These are phyloP conservation scores for Oncorhynchus masou DNA, from an alignment of 2,113 vertebrate genomes.

Conservation along the genomic window DNA sequence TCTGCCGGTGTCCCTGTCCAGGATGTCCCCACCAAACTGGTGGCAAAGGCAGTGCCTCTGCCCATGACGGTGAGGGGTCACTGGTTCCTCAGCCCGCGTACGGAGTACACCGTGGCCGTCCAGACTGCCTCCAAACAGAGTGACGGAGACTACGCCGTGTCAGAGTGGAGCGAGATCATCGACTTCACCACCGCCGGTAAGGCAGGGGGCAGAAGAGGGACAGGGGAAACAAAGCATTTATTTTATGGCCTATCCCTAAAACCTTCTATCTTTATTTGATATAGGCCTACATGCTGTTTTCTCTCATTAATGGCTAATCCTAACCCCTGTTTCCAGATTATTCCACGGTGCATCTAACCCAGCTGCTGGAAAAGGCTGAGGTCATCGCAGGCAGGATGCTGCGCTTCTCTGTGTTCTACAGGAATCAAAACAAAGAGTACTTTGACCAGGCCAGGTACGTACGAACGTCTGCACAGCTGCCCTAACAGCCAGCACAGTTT, in stretches of 20 bases:
- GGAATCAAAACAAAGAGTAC: slow-evolving; percentile 98
- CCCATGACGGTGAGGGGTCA: slow-evolving; percentile 98
- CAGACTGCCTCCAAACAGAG: slow-evolving; percentile 95
- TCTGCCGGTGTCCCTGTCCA: slow-evolving; percentile 47
- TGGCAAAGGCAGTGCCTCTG: slow-evolving; percentile 95
- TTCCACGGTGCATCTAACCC: slow-evolving; percentile 95
- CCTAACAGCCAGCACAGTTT: background rate
- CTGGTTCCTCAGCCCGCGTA: slow-evolving; percentile 98
- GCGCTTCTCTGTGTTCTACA: slow-evolving; percentile 94
- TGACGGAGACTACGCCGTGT: slow-evolving; percentile 94
- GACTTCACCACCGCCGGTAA: slow-evolving; percentile 98
- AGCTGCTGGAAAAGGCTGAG: slow-evolving; percentile 94
- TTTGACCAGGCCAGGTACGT: slow-evolving; percentile 90
- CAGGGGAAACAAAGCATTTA: background rate
- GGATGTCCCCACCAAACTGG: slow-evolving; percentile 97
- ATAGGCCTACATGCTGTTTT: slow-evolving; percentile 45
- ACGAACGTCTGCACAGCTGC: slow-evolving; percentile 37
- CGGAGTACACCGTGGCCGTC: slow-evolving; percentile 95
- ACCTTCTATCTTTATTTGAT: background rate
- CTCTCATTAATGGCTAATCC: slow-evolving; percentile 30
- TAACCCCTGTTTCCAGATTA: slow-evolving; percentile 87
- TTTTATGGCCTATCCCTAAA: background rate
- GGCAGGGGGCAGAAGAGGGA: background rate
- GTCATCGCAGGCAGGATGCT: slow-evolving; percentile 96
- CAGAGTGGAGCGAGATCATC: slow-evolving; percentile 98